Evolutionary conservation across 2,888 invertebrate genomes (phyloP), one percentile per base, ranked within the genome.

Genomic region (Taphrorychus bicolor): DNA sequence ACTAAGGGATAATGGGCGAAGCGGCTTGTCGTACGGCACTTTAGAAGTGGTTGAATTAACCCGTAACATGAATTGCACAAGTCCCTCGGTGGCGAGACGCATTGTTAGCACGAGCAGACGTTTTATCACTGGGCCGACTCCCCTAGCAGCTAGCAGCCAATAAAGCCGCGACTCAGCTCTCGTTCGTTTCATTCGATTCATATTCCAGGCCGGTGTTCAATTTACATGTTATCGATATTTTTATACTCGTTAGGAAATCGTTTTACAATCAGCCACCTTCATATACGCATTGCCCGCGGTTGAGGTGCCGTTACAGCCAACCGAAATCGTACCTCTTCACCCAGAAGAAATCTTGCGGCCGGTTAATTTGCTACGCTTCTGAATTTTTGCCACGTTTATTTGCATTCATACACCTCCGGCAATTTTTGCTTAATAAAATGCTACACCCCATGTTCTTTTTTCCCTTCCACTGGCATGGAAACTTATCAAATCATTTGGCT

Each of bases 181-280:
- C 80, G 79, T 78, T 81, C 80, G 80, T 80, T 81, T 80, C 78
- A 81, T 81, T 80, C 82, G 80, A 81, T 82, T 79, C 78, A 81
- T 81, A 82, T 82, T 82, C 82, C 77, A 71, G 74, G 74, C 76
- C 76, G 77, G 80, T 79, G 76, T 77, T 77, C 80, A 80, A 82
- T 82, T 82, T 82, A 81, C 82, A 82, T 82, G 81, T 80, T 81
- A 81, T 82, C 81, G 81, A 81, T 82, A 82, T 81, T 82, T 82
- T 82, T 80, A 79, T 80, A 78, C 79, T 80, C 79, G 79, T 80
- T 81, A 80, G 79, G 79, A 80, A 81, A 80, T 80, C 79, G 80
- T 79, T 80, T 79, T 79, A 79, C 79, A 80, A 81, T 81, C 79
- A 79, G 76, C 76, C 78, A 72, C 72, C 73, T 74, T 73, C 61